A percentile compares a stretch with the other conserved stretches of the same genome.
These are phyloP conservation scores for Channallabes apus DNA, from an alignment of 2,797 vertebrate species.

Conservation along the genomic window DNA sequence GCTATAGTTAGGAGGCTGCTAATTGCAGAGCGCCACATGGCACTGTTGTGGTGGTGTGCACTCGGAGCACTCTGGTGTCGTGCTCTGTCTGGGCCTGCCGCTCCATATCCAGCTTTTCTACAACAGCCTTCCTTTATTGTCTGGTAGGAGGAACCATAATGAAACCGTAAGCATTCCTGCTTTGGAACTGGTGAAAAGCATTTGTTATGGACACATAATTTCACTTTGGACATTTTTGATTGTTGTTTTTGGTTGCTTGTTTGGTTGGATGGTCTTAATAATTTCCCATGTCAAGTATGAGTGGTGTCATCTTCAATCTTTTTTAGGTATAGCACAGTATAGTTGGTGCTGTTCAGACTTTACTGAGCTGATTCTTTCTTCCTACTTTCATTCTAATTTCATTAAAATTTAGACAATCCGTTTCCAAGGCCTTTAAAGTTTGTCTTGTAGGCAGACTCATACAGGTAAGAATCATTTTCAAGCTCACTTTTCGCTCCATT, in stretches of 20 bases:
- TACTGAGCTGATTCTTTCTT: conserved; percentile 11
- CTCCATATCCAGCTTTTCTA: conserved; percentile 28
- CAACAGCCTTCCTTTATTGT: conserved; percentile 34
- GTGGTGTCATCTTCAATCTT: conserved; percentile 20
- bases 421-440: conserved; percentile 36
- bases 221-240: not conserved
- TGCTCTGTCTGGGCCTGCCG: conserved; percentile 42
- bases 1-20: conserved; percentile 76
- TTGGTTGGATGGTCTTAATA: not conserved
- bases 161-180: conserved; percentile 21
- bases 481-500: conserved; percentile 64
- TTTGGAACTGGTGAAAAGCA: conserved; percentile 23
- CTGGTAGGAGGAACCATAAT: conserved; percentile 18
- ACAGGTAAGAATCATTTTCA: conserved; percentile 68
- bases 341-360: conserved; percentile 4
- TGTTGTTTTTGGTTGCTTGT: not conserved
- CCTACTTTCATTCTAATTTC: conserved; percentile 49
- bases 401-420: conserved; percentile 58
- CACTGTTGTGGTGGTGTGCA: conserved; percentile 67
- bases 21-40: conserved; percentile 74
- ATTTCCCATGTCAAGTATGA: not conserved
- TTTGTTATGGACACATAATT: conserved; percentile 21
- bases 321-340: not conserved
- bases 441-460: conserved; percentile 45
- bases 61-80: conserved; percentile 61